phyloP scores from a whole-genome alignment of 2,888 invertebrate genomes.

The Cyaniris semiargus region DNA sequence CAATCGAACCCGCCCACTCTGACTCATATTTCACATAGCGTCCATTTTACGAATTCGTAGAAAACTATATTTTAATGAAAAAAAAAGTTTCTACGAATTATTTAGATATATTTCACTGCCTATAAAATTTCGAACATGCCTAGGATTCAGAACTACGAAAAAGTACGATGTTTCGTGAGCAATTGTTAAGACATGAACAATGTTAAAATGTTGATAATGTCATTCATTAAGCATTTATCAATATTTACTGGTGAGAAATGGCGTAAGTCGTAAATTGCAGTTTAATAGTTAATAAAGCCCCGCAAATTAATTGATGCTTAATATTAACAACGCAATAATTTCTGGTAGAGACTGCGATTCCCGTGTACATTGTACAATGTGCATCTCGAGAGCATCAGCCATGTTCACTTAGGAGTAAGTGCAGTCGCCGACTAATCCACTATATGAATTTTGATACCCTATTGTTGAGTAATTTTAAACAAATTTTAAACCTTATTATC shows the following conservation, averaged over 20 bases:
- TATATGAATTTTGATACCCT: background rate
- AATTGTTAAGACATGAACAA: background rate
- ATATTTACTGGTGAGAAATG: background rate
- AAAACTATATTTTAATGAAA: background rate
- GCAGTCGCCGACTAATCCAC: background rate
- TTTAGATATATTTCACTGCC: background rate
- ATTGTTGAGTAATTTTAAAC: too few species aligned
- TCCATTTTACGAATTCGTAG: background rate
- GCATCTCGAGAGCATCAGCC: background rate
- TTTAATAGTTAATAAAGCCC: slow-evolving; percentile 20
- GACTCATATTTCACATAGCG: background rate
- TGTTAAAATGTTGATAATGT: background rate
- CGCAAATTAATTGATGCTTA: slow-evolving; percentile 16
- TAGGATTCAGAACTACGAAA: background rate
- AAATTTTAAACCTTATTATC: too few species aligned
- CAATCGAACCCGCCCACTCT: slow-evolving; percentile 9
- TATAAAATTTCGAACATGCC: background rate
- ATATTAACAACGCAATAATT: slow-evolving; percentile 21
- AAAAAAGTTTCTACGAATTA: background rate
- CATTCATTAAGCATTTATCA: background rate
- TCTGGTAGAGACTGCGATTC: background rate
- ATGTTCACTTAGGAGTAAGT: background rate
- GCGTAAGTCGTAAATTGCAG: background rate
- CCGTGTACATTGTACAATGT: background rate
- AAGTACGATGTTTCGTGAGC: background rate